Conservation (phyloP, 2,113 vertebrate species). For the Cyprinus carpio region DNA sequence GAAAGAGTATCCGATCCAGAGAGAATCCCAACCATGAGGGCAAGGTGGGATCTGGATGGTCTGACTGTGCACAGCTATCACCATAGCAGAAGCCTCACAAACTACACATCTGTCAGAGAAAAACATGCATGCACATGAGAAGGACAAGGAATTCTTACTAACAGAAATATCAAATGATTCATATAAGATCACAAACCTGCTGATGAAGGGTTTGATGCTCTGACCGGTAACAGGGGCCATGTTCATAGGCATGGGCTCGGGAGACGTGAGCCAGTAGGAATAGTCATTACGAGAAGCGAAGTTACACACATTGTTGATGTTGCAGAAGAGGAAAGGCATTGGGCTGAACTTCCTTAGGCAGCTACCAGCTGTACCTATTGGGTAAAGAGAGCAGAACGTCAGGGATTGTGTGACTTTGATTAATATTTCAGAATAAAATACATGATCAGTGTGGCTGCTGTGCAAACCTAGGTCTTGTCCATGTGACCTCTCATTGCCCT, state of each 20-base stretch:
- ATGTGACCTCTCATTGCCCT: constrained; percentile 94
- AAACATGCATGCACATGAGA: background rate
- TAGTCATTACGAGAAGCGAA: constrained; percentile 98
- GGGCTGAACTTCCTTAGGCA: constrained; percentile 97
- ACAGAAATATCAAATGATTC: background rate
- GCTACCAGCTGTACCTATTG: constrained; percentile 91
- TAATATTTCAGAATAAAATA: background rate
- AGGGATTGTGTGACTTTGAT: background rate
- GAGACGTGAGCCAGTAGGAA: constrained; percentile 96
- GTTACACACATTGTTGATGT: constrained; percentile 98
- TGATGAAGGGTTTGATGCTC: constrained; percentile 93
- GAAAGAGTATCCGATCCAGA: constrained; percentile 94
- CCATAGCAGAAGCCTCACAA: constrained; percentile 96
- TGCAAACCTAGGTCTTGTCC: constrained; percentile 92
- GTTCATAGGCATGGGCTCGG: constrained; percentile 96
- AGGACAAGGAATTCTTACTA: background rate
- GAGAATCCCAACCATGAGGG: constrained; percentile 85
- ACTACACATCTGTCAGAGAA: constrained; percentile 83
- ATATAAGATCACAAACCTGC: constrained; percentile 77
- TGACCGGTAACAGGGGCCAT: constrained; percentile 93
- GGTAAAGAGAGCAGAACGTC: background rate
- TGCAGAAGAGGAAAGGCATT: constrained; percentile 98
- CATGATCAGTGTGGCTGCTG: background rate
- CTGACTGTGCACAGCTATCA: constrained; percentile 96
- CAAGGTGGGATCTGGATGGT: constrained; percentile 86